Percentiles rank a stretch among this genome's conserved stretches.
phyloP scores from a whole-genome alignment of 1,140 invertebrate species.

The Battus philenor region DNA sequence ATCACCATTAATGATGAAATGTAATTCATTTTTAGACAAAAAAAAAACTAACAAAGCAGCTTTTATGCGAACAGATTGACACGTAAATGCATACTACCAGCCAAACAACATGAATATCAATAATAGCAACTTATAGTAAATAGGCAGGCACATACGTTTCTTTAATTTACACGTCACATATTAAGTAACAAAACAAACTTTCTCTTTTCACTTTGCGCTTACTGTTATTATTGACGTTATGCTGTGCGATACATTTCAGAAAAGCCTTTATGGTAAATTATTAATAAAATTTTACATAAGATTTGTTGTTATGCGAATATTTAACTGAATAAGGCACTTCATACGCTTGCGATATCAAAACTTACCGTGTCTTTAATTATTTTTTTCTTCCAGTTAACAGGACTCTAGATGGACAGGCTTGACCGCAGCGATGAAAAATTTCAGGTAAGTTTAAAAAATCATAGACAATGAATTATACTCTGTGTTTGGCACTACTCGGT shows the following conservation, averaged over 20 bases:
- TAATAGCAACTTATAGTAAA: too few relatives aligned
- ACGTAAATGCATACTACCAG: not conserved
- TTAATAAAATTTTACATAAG: too few relatives aligned
- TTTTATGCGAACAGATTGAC: not conserved
- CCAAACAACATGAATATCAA: too few relatives aligned
- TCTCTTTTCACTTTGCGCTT: too few relatives aligned
- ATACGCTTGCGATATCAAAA: not conserved
- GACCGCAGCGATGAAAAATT: not conserved
- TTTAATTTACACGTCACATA: slow-evolving; percentile 1
- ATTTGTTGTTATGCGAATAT: too few relatives aligned
- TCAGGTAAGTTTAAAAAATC: not conserved
- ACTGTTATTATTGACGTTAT: too few relatives aligned
- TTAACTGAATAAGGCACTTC: not conserved
- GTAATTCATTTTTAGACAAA: not conserved
- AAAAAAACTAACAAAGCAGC: not conserved
- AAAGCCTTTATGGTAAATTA: too few relatives aligned
- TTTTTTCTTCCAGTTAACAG: slow-evolving; percentile 50
- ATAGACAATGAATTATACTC: too few relatives aligned
- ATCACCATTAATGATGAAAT: too few relatives aligned
- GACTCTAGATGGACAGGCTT: slow-evolving; percentile 36
- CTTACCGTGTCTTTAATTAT: slow-evolving; percentile 1
- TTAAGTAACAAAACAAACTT: too few relatives aligned
- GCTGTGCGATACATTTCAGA: slow-evolving; percentile 2
- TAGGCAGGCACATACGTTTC: too few relatives aligned
- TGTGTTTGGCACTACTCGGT: too few relatives aligned